Percentiles rank a stretch among this genome's conserved stretches.
phyloP scores from a whole-genome alignment of 1,140 invertebrate genomes.

The Mactra quadrangularis region DNA sequence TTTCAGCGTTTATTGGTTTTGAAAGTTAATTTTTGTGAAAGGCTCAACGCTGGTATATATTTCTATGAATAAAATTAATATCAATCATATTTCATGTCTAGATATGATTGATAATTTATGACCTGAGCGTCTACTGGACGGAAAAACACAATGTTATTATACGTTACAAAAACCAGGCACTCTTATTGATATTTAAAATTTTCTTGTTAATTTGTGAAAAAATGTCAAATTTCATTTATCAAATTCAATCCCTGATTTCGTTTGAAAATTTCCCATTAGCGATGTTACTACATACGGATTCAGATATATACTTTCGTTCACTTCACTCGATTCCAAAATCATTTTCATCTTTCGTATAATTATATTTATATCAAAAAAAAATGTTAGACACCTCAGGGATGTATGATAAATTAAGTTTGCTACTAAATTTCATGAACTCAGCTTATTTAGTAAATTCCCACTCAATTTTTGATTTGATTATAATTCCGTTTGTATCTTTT shows the following conservation, averaged over 20 bases:
- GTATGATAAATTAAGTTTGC: too few species aligned
- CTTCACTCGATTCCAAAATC: too few species aligned
- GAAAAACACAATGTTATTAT: conserved; percentile 45
- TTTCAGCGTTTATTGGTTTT: conserved; percentile 56
- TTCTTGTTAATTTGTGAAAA: conserved; percentile 51
- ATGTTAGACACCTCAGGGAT: too few species aligned
- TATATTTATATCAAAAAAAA: too few species aligned
- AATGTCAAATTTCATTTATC: conserved; percentile 54
- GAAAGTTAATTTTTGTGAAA: conserved; percentile 64
- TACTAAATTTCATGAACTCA: too few species aligned
- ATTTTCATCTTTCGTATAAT: too few species aligned
- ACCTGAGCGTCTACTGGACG: conserved; percentile 40
- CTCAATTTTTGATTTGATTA: too few species aligned
- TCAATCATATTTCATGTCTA: conserved; percentile 60
- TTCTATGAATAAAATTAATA: conserved; percentile 63
- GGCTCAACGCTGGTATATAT: conserved; percentile 51
- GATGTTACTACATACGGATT: too few species aligned
- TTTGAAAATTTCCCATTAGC: conserved; percentile 18
- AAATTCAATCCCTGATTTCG: conserved; percentile 23
- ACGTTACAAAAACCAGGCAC: neutral
- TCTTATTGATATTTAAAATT: conserved; percentile 44
- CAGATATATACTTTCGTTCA: too few species aligned
- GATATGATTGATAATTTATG: conserved; percentile 47
- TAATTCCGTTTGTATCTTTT: too few species aligned
- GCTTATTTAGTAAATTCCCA: too few species aligned